These are phyloP conservation scores for Ostrea denselamellosa DNA, from an alignment of 1,140 invertebrate genomes.

Conservation along the genomic window DNA sequence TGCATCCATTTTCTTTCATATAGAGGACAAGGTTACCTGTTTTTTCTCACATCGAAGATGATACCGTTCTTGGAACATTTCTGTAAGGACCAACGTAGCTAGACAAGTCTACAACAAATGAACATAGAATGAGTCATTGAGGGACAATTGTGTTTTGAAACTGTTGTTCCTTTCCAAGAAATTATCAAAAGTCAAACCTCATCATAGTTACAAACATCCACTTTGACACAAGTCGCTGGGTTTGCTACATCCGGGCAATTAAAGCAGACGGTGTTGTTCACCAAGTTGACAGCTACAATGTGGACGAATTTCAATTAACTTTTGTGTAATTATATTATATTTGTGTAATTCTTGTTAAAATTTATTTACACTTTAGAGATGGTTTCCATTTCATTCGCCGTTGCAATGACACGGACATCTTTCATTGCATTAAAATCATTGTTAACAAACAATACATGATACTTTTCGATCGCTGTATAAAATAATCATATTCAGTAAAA, in stretches of 20 bases:
- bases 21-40: not conserved
- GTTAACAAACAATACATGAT: too few relatives aligned
- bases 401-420: not conserved
- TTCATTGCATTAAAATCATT: not conserved
- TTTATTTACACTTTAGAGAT: too few relatives aligned
- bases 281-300: not conserved
- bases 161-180: not conserved
- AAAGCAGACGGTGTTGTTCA: constrained; percentile 46
- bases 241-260: constrained; percentile 33
- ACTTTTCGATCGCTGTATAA: too few relatives aligned
- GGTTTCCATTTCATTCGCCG: not conserved
- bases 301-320: not conserved
- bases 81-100: constrained; percentile 24
- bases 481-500: not conserved
- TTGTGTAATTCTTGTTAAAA: too few relatives aligned
- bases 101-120: constrained; percentile 20
- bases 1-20: too few relatives aligned
- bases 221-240: constrained; percentile 27
- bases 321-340: not conserved
- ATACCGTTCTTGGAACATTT: constrained; percentile 14
- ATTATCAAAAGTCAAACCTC: constrained; percentile 23
- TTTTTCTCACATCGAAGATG: constrained; percentile 8
- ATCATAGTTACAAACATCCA: constrained; percentile 43
- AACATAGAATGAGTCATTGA: not conserved
- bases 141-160: not conserved